Conservation (phyloP, 2,797 vertebrate genomes). For the Buphagus erythrorhynchus region DNA sequence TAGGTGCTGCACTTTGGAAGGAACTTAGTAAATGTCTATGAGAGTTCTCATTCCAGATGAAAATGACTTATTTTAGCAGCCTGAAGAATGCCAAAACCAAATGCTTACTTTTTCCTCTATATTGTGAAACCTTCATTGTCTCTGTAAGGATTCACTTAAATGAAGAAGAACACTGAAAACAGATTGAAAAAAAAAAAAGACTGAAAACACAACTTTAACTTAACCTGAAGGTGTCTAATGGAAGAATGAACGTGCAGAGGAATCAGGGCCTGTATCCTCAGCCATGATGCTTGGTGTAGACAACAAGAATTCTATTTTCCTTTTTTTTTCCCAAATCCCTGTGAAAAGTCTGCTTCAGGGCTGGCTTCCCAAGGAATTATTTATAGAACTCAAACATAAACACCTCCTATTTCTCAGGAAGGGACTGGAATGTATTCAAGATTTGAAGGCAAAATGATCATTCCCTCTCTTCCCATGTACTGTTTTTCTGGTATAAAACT, state of each 20-base stretch:
- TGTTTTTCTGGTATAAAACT: not conserved
- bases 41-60: not conserved
- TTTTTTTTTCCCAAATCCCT: not conserved
- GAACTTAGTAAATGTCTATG: not conserved
- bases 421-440: not conserved
- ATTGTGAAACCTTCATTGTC: not conserved
- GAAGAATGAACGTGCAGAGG: not conserved
- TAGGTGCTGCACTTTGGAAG: not conserved
- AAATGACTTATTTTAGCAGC: not conserved
- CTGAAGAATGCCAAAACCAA: not conserved
- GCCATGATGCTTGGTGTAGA: accelerated
- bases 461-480: not conserved
- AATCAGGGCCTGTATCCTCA: not conserved
- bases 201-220: not conserved
- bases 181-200: not conserved
- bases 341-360: not conserved
- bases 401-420: not conserved
- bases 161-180: not conserved
- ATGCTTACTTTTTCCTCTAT: not conserved
- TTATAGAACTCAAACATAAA: not conserved
- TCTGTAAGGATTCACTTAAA: not conserved
- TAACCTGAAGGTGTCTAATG: not conserved
- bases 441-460: not conserved
- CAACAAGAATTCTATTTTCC: not conserved
- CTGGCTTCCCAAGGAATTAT: not conserved